Evolutionary conservation across 2,888 invertebrate genomes (phyloP).

Genomic region (Acanthococcus lagerstroemiae): DNA sequence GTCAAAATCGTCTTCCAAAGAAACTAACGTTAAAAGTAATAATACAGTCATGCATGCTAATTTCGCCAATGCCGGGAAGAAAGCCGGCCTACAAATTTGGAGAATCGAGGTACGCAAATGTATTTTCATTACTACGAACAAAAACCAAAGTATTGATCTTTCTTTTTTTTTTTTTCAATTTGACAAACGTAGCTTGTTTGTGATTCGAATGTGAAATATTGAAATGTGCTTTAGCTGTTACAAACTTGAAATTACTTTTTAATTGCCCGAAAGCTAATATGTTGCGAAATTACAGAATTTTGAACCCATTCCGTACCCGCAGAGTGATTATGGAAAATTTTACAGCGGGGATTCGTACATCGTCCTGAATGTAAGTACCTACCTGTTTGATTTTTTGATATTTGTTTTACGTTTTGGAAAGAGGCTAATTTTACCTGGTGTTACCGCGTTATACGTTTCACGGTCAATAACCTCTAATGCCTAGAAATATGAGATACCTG

Average conservation of each 20-base stretch:
- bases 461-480: neutral
- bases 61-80: conserved; percentile 58
- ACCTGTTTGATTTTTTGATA: neutral
- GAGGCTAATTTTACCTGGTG: too few species aligned
- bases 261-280: too few species aligned
- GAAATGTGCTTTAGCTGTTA: too few species aligned
- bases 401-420: too few species aligned
- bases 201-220: too few species aligned
- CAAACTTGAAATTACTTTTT: too few species aligned
- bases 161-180: too few species aligned
- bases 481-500: too few species aligned
- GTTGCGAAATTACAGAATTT: conserved; percentile 73
- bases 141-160: too few species aligned
- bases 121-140: neutral
- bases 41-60: conserved; percentile 44
- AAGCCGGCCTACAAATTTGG: conserved; percentile 65
- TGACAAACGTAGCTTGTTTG: too few species aligned
- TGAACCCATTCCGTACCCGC: conserved; percentile 62
- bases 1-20: too few species aligned
- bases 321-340: conserved; percentile 68
- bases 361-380: conserved; percentile 46
- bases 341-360: conserved; percentile 79
- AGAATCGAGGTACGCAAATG: conserved; percentile 61
- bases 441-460: too few species aligned
- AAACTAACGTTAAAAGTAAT: neutral